Conservation (phyloP, 1,140 invertebrate species). For the Lamellibrachia luymesi region DNA sequence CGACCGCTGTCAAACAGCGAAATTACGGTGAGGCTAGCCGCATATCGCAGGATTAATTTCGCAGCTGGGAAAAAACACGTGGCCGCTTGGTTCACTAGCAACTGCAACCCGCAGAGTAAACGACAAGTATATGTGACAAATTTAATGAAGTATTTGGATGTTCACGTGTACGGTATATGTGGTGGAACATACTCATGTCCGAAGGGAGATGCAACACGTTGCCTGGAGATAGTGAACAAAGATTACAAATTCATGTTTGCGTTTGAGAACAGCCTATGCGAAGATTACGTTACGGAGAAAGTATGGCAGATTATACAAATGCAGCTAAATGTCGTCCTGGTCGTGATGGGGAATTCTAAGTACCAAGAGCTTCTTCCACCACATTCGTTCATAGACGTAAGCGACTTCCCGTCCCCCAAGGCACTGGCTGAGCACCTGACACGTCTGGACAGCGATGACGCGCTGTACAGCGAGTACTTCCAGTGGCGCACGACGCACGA, state of each 20-base stretch:
- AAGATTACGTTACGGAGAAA: not conserved
- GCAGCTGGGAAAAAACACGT: not conserved
- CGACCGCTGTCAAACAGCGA: not conserved
- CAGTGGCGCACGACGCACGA: not conserved
- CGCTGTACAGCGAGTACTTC: not conserved
- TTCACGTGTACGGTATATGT: not conserved
- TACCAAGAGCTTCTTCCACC: not conserved
- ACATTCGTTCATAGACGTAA: not conserved
- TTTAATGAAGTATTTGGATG: not conserved
- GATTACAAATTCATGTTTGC: not conserved
- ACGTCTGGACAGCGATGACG: not conserved
- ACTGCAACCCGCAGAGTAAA: not conserved
- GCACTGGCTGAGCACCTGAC: not conserved
- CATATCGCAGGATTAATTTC: not conserved
- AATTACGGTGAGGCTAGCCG: not conserved
- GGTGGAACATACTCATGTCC: not conserved
- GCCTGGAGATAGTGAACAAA: not conserved
- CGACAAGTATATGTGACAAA: not conserved
- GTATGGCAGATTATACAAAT: not conserved
- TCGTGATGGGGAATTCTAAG: not conserved
- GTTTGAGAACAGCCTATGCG: not conserved
- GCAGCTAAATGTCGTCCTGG: not conserved
- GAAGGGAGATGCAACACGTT: not conserved
- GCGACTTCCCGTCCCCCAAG: not conserved
- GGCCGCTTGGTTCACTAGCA: not conserved